Percentiles rank a stretch among this genome's conserved stretches.
Conservation (phyloP, 1,140 invertebrate species). For the Lepidurus apus region DNA sequence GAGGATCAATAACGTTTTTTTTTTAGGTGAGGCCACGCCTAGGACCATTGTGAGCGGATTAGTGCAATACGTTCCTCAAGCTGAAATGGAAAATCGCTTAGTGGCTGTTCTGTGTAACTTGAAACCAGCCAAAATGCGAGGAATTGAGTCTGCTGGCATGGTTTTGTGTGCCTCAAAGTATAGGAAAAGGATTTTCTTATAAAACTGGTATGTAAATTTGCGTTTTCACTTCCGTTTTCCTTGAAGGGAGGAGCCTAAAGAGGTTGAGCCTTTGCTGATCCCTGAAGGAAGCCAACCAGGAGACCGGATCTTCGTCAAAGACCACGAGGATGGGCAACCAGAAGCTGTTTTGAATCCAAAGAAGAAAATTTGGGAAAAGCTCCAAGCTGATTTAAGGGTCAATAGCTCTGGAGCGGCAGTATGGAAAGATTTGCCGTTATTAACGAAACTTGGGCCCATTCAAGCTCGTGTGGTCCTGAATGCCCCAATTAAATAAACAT, state of each 20-base stretch:
- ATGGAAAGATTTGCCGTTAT: conserved; percentile 5
- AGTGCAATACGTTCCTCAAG: conserved; percentile 79
- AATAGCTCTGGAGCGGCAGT: not conserved
- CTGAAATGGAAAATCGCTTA: conserved; percentile 77
- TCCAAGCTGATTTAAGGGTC: conserved; percentile 53
- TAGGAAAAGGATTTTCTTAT: conserved; percentile 39
- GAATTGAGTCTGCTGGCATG: conserved; percentile 82
- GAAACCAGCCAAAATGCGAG: conserved; percentile 88
- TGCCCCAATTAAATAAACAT: conserved; percentile 2
- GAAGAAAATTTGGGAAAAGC: conserved; percentile 95
- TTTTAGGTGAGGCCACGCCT: conserved; percentile 52
- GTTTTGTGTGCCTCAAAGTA: conserved; percentile 83
- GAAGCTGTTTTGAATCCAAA: conserved; percentile 91
- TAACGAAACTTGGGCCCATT: not conserved
- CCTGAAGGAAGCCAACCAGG: conserved; percentile 67
- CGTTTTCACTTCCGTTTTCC: not conserved
- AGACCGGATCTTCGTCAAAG: conserved; percentile 73
- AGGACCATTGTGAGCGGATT: conserved; percentile 80
- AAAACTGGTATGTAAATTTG: conserved; percentile 5
- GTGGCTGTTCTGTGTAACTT: conserved; percentile 89
- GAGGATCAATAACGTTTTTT: not conserved
- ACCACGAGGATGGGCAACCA: conserved; percentile 67
- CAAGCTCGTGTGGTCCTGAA: not conserved
- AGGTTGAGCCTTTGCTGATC: conserved; percentile 77
- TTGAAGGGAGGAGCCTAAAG: conserved; percentile 50